These are phyloP conservation scores for Sminthurides bifidus DNA, from an alignment of 1,140 invertebrate genomes.

Conservation along the genomic window DNA sequence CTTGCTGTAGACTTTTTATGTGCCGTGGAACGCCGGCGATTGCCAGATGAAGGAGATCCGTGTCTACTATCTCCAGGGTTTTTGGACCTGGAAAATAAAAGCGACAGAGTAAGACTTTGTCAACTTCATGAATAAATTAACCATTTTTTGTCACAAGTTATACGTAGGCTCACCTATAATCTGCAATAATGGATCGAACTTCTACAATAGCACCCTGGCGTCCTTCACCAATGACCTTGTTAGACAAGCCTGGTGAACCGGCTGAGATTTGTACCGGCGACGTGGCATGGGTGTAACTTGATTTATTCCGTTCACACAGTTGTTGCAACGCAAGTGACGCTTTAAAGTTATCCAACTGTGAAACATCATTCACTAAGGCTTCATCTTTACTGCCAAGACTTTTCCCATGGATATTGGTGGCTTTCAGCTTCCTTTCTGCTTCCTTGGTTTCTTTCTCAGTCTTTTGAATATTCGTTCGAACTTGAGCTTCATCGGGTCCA, in stretches of 20 bases:
- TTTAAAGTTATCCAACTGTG: conserved; percentile 16
- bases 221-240: conserved; percentile 46
- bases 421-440: conserved; percentile 17
- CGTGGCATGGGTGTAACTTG: conserved; percentile 5
- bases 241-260: conserved; percentile 11
- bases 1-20: no score
- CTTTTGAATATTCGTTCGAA: conserved; percentile 24
- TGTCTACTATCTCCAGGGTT: conserved; percentile 27
- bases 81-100: conserved; percentile 20
- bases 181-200: conserved; percentile 68
- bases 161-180: conserved; percentile 46
- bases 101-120: not conserved
- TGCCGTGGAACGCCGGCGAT: conserved; percentile 34
- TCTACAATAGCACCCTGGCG: conserved; percentile 62
- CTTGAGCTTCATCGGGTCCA: conserved; percentile 10
- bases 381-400: conserved; percentile 23
- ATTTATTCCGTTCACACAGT: conserved; percentile 20
- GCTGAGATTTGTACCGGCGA: conserved; percentile 17
- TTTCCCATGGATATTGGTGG: conserved; percentile 6
- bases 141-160: conserved; percentile 3
- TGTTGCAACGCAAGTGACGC: conserved; percentile 27
- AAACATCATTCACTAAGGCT: not conserved
- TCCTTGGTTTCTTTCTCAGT: conserved; percentile 24
- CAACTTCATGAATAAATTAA: conserved; percentile 14
- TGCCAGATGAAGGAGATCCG: conserved; percentile 36